Evolutionary conservation across 1,140 invertebrate genomes (phyloP).

Genomic region (Cheumatopsyche charites): DNA sequence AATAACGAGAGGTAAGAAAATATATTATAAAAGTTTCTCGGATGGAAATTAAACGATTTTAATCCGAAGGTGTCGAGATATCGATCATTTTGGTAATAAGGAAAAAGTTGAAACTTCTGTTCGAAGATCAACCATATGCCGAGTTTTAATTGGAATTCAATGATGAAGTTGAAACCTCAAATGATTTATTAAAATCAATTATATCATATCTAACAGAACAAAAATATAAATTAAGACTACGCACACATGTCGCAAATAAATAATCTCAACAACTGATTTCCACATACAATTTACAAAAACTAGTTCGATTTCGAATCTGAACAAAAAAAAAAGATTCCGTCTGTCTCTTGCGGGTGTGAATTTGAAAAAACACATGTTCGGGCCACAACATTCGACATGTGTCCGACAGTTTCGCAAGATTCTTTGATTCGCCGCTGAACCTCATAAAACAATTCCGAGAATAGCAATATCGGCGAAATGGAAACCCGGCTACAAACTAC

Average conservation of each 20-base stretch:
- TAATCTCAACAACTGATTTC: no score
- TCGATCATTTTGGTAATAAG: background rate
- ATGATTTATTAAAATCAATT: constrained; percentile 4
- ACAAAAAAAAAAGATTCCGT: background rate
- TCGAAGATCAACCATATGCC: background rate
- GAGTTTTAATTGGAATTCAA: no score
- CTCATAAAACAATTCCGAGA: constrained; percentile 42
- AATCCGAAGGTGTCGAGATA: background rate
- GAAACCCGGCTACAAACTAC: no score
- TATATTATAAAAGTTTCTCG: background rate
- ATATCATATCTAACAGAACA: no score
- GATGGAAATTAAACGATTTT: background rate
- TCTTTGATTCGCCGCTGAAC: constrained; percentile 36
- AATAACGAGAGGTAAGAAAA: no score
- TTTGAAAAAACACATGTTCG: constrained; percentile 14
- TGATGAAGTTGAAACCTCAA: background rate
- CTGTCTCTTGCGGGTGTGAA: constrained; percentile 8
- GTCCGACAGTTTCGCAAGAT: background rate
- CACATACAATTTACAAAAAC: no score
- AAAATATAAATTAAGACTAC: no score
- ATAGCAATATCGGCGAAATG: constrained; percentile 38
- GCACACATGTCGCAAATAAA: no score
- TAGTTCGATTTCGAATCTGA: no score
- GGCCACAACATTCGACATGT: constrained; percentile 1
- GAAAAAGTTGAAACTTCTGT: constrained; percentile 1